These are phyloP conservation scores for Brenthis ino DNA, from an alignment of 2,888 invertebrate species.

Conservation along the genomic window DNA sequence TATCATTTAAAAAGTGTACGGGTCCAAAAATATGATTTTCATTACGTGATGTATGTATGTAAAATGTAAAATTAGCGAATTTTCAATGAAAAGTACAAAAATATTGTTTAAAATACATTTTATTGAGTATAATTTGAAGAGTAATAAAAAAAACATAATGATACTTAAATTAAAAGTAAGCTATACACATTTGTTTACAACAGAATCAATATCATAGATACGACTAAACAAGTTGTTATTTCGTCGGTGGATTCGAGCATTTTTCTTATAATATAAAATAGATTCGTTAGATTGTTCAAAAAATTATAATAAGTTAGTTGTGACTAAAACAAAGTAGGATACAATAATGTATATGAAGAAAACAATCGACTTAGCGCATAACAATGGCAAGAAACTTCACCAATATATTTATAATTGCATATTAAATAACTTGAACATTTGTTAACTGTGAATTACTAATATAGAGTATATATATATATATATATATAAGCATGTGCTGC, in stretches of 20 bases:
- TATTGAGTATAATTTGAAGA: slow-evolving; percentile 34
- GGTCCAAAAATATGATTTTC: too few species aligned
- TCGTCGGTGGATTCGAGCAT: slow-evolving; percentile 34
- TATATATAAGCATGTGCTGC: slow-evolving; percentile 10
- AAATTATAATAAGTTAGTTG: slow-evolving; percentile 14
- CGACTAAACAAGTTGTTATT: slow-evolving; percentile 15
- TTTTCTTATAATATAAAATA: slow-evolving; percentile 14
- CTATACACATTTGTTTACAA: slow-evolving; percentile 27
- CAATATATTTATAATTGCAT: slow-evolving; percentile 14
- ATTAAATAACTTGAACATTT: slow-evolving; percentile 19
- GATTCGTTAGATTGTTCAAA: slow-evolving; percentile 7
- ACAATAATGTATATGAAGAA: slow-evolving; percentile 5
- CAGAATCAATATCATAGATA: slow-evolving; percentile 23
- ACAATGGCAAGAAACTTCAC: slow-evolving; percentile 15
- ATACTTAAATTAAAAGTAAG: slow-evolving; percentile 17
- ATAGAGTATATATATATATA: slow-evolving; percentile 9
- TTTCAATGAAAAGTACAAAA: not conserved
- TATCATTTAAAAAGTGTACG: too few species aligned
- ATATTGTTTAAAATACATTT: slow-evolving; percentile 27
- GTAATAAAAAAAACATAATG: slow-evolving; percentile 26
- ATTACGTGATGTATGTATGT: too few species aligned
- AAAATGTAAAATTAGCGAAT: not conserved
- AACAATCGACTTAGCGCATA: slow-evolving; percentile 1
- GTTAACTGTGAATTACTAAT: slow-evolving; percentile 18
- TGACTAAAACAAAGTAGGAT: slow-evolving; percentile 11